Evolutionary conservation across 2,888 invertebrate species (phyloP), one percentile per base, ranked within the genome.

Genomic region (Catocala fraxini): DNA sequence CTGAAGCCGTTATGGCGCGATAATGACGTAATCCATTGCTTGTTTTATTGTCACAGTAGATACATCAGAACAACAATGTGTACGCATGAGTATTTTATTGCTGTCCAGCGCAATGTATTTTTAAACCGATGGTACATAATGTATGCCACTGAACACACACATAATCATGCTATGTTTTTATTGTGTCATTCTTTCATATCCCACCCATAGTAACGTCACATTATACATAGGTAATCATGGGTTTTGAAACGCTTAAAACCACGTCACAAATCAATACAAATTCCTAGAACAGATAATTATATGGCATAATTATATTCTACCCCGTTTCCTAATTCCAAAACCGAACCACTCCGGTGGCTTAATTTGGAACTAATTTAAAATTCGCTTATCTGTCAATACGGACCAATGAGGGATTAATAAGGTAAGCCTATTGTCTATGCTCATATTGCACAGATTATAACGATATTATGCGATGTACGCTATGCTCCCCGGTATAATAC

Each of bases 41-140:
- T 71, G 65, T 73, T 79, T 71, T 72, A 72, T 76, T 77, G 70
- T 73, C 64, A 60, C 52, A 70, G 59, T 60, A 65, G 63, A 59
- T 68, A 71, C 69, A 62, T 68, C 66, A 63, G 59, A 62, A 73
- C 73, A 81, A 81, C 79, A 77, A 77, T 80, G 77, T 75, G 70
- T 79, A 76, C 69, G 71, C 75, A 74, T 77, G 77, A 73, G 64
- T 82, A 79, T 82, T 82, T 84, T 82, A 82, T 83, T 75, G 70
- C 59, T 79, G 81, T 73, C 81, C 81, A 79, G 63, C 71, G 80
- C 63, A 83, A 84, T 84, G 85, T 86, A 64, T 73, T 69, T 70
- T 69, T 62, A 56, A 57, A 55, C 54, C 61, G 62, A 65, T 68
- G 74, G 58, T 54, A 68, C 59, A 46, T 67, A 69, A 63, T 64